A percentile compares a stretch with the other conserved stretches of the same genome.
Evolutionary conservation across 2,113 vertebrate genomes (phyloP).

Genomic region (Lutjanus erythropterus): DNA sequence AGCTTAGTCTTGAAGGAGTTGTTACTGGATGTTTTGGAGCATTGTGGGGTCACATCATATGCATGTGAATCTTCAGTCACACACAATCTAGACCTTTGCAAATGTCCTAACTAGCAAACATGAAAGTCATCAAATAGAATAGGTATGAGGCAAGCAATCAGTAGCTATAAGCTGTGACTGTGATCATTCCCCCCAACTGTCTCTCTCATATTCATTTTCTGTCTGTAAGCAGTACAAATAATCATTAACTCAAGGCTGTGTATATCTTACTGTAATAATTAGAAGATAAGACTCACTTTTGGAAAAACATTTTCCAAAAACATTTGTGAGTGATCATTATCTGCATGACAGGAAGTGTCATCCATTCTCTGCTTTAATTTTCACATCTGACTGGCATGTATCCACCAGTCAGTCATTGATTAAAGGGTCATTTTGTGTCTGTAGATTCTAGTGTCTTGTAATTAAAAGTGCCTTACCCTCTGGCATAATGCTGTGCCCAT

Average conservation of each 20-base stretch:
- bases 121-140: background rate
- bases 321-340: conserved; percentile 25
- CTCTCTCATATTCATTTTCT: background rate
- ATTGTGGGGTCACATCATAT: background rate
- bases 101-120: too few relatives aligned
- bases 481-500: conserved; percentile 40
- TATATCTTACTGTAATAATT: background rate
- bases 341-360: conserved; percentile 39
- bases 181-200: background rate
- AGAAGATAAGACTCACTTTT: conserved; percentile 9
- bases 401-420: conserved; percentile 39
- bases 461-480: conserved; percentile 65
- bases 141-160: background rate
- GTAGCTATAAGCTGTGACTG: background rate
- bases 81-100: background rate
- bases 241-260: background rate
- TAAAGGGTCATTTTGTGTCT: conserved; percentile 27
- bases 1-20: too few relatives aligned
- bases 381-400: conserved; percentile 28
- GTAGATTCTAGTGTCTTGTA: conserved; percentile 30
- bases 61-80: background rate
- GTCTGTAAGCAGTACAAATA: background rate
- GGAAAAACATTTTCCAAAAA: too few relatives aligned
- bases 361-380: conserved; percentile 14
- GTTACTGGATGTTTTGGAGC: too few relatives aligned